A percentile compares a stretch with the other conserved stretches of the same genome.
Evolutionary conservation across 2,113 vertebrate species (phyloP).

Genomic region (Buteo buteo): DNA sequence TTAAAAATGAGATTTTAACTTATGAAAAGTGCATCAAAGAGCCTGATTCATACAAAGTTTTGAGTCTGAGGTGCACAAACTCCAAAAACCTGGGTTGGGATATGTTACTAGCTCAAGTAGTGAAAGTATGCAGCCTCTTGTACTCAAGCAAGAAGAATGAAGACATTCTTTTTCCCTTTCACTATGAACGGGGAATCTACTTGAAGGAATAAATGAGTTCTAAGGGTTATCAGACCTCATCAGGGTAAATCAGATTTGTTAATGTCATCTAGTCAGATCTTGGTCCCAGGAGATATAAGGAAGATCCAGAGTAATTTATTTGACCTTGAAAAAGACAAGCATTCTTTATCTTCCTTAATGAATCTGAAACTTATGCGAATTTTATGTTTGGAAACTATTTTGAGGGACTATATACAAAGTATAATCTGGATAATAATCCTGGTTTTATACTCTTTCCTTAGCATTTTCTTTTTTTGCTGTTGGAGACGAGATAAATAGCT

Average conservation of each 20-base stretch:
- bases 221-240: neutral
- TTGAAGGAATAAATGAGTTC: neutral
- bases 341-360: neutral
- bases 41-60: neutral
- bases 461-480: neutral
- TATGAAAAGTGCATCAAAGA: neutral
- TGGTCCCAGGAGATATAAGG: neutral
- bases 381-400: neutral
- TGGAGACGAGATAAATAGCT: neutral
- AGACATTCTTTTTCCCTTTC: neutral
- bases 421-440: neutral
- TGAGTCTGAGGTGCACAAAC: neutral
- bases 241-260: neutral
- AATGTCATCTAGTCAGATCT: neutral
- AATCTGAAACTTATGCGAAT: neutral
- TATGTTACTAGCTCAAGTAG: neutral
- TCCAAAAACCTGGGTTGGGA: neutral
- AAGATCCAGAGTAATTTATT: neutral
- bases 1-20: neutral
- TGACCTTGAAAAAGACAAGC: neutral
- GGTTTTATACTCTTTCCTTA: neutral
- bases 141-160: neutral
- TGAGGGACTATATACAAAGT: neutral
- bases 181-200: neutral
- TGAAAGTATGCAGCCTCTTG: neutral